These are phyloP conservation scores for Colletes collaris DNA, from an alignment of 2,888 invertebrate genomes.

Conservation along the genomic window DNA sequence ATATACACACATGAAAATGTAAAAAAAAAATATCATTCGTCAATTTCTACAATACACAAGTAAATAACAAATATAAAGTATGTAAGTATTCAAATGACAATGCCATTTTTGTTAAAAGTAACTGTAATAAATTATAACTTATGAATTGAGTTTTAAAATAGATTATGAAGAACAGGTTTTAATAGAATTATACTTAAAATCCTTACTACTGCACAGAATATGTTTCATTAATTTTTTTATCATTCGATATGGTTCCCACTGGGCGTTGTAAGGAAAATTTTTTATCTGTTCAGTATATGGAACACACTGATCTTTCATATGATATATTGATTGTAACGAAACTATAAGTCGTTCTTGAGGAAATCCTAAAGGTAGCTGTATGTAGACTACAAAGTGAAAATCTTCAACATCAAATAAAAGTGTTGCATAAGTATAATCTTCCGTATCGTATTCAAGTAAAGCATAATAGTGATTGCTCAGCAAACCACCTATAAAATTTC, in stretches of 20 bases:
- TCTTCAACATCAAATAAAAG: slow-evolving; percentile 82
- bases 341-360: slow-evolving; percentile 85
- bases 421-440: slow-evolving; percentile 78
- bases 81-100: not conserved
- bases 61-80: not conserved
- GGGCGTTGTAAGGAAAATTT: slow-evolving; percentile 77
- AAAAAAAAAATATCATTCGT: not conserved
- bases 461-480: slow-evolving; percentile 78
- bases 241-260: slow-evolving; percentile 75
- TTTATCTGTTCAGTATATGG: slow-evolving; percentile 55
- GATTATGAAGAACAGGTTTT: slow-evolving; percentile 48
- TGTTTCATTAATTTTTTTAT: slow-evolving; percentile 71
- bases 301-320: slow-evolving; percentile 74
- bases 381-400: slow-evolving; percentile 81
- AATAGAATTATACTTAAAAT: slow-evolving; percentile 64
- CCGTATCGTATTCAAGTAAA: slow-evolving; percentile 83
- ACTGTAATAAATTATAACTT: slow-evolving; percentile 17
- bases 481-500: slow-evolving; percentile 69
- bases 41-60: not conserved
- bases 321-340: slow-evolving; percentile 85
- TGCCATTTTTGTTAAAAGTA: not conserved
- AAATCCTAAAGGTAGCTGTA: slow-evolving; percentile 81
- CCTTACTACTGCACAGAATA: slow-evolving; percentile 39
- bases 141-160: slow-evolving; percentile 20
- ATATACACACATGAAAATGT: not conserved